Base-by-base conservation (phyloP, 2,888 invertebrate genomes). In the Gerosis bhagava region DNA sequence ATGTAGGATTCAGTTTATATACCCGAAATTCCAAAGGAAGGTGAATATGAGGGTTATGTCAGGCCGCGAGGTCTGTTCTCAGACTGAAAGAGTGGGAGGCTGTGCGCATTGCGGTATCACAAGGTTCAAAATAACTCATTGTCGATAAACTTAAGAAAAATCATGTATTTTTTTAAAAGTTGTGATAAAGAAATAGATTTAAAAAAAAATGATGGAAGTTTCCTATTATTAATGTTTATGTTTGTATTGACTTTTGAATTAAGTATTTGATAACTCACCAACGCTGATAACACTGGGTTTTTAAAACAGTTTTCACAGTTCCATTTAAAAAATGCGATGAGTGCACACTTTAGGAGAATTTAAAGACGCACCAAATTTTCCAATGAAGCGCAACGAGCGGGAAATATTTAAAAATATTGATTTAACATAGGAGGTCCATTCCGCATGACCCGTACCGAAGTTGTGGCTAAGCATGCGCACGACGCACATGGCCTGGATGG, bases 71-170 rank as follows among this genome's bases (percentile, higher is more conserved):
- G 83, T 83, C 72, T 76, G 62, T 68, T 77, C 82, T 70, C 70
- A 70, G 71, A 86, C 84, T 81, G 83, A 79, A 72, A 49, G 52
- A 55, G 48, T 57, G 73, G 83, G 87, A 86, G 73, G 87, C 86
- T 86, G 86, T 87, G 88, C 88, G 88, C 88, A 88, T 70, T 87
- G 87, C 87, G 87, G 74, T 79, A 87, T 66, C 65, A 73, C 65
- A 73, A 68, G 67, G 63, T 63, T 67, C 63, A 69, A 70, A 72
- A 72, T 25, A 47, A 47, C 32, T 13, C 65, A 73, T 68, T 63
- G 16, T 50, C 17, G 13, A 10, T 22, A 35, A 44, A 19, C 40
- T 28, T 50, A n/a, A n/a, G n/a, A n/a, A n/a, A n/a, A n/a, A n/a
- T n/a, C n/a, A n/a, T n/a, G n/a, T n/a, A n/a, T n/a, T n/a, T n/a